phyloP scores from a whole-genome alignment of 2,113 vertebrate species.

The Forbesichthys papilliferus region DNA sequence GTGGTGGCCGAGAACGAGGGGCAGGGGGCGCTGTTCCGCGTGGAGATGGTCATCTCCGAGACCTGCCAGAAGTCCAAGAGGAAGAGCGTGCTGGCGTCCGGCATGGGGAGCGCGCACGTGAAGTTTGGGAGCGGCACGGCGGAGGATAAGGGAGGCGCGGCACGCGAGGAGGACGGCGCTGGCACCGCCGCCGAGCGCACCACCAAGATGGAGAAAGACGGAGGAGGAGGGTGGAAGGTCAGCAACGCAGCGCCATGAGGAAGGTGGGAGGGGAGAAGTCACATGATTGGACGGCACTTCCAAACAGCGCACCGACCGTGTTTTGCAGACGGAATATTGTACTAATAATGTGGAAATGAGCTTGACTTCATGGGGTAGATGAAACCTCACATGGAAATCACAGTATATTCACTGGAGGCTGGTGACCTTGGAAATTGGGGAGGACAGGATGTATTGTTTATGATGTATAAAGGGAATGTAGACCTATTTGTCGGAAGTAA shows the following conservation, averaged over 20 bases:
- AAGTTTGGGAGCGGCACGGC: constrained; percentile 79
- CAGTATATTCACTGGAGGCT: too few relatives aligned
- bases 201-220: constrained; percentile 65
- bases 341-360: too few relatives aligned
- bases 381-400: too few relatives aligned
- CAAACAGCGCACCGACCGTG: too few relatives aligned
- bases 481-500: too few relatives aligned
- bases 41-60: constrained; percentile 93
- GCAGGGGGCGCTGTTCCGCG: constrained; percentile 86
- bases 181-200: constrained; percentile 76
- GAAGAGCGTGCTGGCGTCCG: constrained; percentile 88
- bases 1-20: constrained; percentile 90
- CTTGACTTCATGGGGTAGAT: too few relatives aligned
- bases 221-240: constrained; percentile 80
- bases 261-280: constrained; percentile 52
- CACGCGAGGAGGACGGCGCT: constrained; percentile 74
- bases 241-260: constrained; percentile 74
- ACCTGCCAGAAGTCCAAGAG: constrained; percentile 94
- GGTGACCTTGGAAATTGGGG: too few relatives aligned
- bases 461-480: too few relatives aligned
- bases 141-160: constrained; percentile 69
- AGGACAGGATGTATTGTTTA: too few relatives aligned
- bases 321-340: too few relatives aligned
- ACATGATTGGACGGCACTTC: neutral
- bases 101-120: constrained; percentile 85